Base-by-base conservation (phyloP, 2,797 vertebrate species). In the Urocyon cinereoargenteus region DNA sequence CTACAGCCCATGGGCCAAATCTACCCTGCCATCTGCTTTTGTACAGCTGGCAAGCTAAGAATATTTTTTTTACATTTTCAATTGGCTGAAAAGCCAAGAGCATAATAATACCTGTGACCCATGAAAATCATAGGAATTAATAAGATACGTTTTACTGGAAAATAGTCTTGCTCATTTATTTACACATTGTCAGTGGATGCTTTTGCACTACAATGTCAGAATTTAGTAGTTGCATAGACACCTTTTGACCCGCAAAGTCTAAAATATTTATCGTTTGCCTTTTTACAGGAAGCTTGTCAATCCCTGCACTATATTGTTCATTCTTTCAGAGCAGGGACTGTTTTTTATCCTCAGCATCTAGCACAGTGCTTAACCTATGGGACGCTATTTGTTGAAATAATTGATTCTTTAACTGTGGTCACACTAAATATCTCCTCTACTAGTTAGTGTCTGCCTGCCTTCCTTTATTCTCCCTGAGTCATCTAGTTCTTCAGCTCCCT, bases 151-250 rank as follows among this genome's bases (percentile, higher is more conserved):
- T 90, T 68, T 72, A 24, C 62, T 95, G 40, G 57, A 84, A 95
- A 77, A 79, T 73, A 89, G 70, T 68, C 26, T 61, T 59, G 24
- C 8, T 91, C 34, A 64, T 94, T 90, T 66, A 88, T 93, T 96
- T 97, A 36, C 15, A 24, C 66, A 51, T 68, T 73, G 24, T 73
- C 59, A 81, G 14, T 26, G 68, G 19, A 36, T 87, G 31, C 66
- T 92, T 88, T 90, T 51, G 21, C 31, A 68, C 7, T 68, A 7
- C 36, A 72, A 2, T 6, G 24, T 15, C 22, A 31, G n/a, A 89
- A 12, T 61, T 83, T 83, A 53, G 14, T 77, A 61, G 55, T 57
- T 86, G 40, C 24, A 51, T 68, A 64, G 66, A 90, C 40, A 83
- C 11, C 3, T 62, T 49, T 26, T 26, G 40, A 34, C 49, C 57